These are phyloP conservation scores for Branchinecta lynchi DNA, from an alignment of 1,140 invertebrate genomes.

Conservation along the genomic window DNA sequence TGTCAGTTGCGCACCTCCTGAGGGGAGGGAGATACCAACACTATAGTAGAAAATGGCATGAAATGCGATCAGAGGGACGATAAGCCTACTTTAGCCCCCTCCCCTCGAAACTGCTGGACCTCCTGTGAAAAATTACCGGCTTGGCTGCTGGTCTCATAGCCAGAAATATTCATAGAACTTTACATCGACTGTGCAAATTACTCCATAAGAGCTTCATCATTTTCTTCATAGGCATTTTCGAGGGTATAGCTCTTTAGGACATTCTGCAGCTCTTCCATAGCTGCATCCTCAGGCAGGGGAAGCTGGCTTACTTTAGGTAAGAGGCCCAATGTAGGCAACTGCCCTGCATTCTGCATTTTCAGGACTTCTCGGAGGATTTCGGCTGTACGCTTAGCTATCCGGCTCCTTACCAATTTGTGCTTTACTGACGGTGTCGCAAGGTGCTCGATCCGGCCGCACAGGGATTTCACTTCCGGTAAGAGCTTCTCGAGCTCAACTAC, in stretches of 20 bases:
- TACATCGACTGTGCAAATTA: no score
- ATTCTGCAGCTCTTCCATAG: not conserved
- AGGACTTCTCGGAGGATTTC: not conserved
- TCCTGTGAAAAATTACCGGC: no score
- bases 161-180: no score
- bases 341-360: not conserved
- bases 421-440: not conserved
- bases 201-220: no score
- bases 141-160: no score
- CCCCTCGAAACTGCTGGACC: no score
- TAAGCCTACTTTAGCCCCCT: no score
- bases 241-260: not conserved
- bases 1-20: no score
- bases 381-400: not conserved
- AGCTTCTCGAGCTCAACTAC: not conserved
- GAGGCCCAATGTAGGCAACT: not conserved
- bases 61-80: no score
- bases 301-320: not conserved
- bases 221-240: not conserved
- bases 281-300: not conserved
- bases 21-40: no score
- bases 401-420: not conserved
- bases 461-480: not conserved
- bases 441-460: not conserved
- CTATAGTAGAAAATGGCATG: no score